phyloP scores from a whole-genome alignment of 2,888 invertebrate species.

The Tolmerus cingulatus region DNA sequence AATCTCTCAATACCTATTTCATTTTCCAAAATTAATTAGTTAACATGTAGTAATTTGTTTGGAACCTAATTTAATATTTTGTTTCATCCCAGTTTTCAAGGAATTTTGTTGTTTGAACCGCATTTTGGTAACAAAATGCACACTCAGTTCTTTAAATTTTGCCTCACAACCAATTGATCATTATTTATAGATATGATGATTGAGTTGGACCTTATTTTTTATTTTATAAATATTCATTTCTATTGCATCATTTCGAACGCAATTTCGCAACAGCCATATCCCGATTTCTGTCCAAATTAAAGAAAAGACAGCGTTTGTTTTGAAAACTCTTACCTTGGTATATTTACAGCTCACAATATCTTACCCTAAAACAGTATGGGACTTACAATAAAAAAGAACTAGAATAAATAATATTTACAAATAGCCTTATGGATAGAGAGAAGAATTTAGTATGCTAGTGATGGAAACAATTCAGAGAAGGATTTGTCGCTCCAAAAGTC shows the following conservation, averaged over 20 bases:
- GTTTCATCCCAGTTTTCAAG: too few species aligned
- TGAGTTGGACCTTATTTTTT: too few species aligned
- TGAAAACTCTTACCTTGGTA: background rate
- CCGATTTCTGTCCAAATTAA: background rate
- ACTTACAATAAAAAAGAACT: background rate
- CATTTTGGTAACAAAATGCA: too few species aligned
- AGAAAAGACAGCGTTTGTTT: background rate
- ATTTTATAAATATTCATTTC: background rate
- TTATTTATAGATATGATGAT: too few species aligned
- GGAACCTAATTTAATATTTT: too few species aligned
- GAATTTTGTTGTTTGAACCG: too few species aligned
- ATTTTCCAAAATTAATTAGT: background rate
- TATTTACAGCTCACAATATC: conserved; percentile 20
- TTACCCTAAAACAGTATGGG: conserved; percentile 25
- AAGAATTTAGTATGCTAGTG: conserved; percentile 66
- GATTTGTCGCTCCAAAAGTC: conserved; percentile 76
- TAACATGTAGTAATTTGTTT: too few species aligned
- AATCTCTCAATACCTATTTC: background rate
- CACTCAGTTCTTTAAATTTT: too few species aligned
- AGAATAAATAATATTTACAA: conserved; percentile 23
- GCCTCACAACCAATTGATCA: too few species aligned
- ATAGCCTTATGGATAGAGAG: background rate
- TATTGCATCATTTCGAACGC: background rate
- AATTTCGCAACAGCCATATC: background rate
- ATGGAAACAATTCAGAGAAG: conserved; percentile 80